A percentile compares a stretch with the other conserved stretches of the same genome.
Conservation (phyloP, 2,113 vertebrate genomes). For the Platycercus adscitus region DNA sequence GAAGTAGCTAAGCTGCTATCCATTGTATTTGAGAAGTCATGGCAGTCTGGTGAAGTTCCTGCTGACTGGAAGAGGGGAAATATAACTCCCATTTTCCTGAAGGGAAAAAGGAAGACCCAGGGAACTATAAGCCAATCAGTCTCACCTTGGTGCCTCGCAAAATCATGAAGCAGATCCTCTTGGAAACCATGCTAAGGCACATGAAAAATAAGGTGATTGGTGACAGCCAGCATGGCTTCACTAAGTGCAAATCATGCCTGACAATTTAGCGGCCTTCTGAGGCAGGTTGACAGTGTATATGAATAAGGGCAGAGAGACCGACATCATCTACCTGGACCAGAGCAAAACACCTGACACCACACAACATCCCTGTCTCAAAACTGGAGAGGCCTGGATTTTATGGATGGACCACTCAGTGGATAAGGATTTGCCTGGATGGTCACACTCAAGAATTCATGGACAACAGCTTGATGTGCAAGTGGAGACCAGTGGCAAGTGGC, state of each 20-base stretch:
- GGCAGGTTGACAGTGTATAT: background rate
- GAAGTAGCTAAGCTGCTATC: background rate
- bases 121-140: background rate
- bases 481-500: background rate
- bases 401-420: background rate
- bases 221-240: background rate
- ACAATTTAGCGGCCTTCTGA: background rate
- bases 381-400: background rate
- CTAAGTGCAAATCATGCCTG: background rate
- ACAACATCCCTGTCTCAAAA: background rate
- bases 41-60: background rate
- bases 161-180: background rate
- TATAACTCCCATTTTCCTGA: background rate
- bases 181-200: background rate
- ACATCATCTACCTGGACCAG: background rate
- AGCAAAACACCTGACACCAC: background rate
- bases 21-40: background rate
- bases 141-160: background rate
- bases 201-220: background rate
- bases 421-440: background rate
- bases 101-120: background rate
- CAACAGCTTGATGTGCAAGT: background rate
- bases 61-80: background rate
- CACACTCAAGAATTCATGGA: background rate
- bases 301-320: background rate